These are phyloP conservation scores for Novumbra hubbsi DNA, from an alignment of 2,797 vertebrate species.

Conservation along the genomic window DNA sequence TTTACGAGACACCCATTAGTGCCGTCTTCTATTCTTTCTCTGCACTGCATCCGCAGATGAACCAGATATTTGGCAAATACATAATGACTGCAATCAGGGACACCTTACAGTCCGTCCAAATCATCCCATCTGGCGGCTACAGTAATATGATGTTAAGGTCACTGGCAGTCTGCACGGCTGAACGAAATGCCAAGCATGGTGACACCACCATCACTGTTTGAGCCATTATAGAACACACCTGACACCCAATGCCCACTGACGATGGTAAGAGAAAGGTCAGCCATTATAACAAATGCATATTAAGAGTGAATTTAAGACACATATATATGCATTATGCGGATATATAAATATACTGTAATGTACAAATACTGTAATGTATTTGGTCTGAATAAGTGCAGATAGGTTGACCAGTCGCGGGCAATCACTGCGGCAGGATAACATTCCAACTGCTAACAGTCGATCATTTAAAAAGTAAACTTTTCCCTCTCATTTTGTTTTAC, in stretches of 20 bases:
- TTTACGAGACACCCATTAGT: too few species aligned
- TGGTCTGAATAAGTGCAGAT: neutral
- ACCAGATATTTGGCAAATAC: slow-evolving; percentile 18
- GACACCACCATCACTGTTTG: slow-evolving; percentile 12
- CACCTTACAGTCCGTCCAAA: slow-evolving; percentile 35
- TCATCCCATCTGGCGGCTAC: slow-evolving; percentile 32
- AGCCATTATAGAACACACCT: slow-evolving; percentile 15
- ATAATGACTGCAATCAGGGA: slow-evolving; percentile 51
- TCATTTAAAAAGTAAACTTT: slow-evolving; percentile 54
- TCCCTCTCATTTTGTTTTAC: slow-evolving; percentile 60
- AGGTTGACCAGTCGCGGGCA: slow-evolving; percentile 18
- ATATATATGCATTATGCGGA: neutral
- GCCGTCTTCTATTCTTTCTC: too few species aligned
- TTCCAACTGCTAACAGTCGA: slow-evolving; percentile 39
- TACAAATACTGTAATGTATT: too few species aligned
- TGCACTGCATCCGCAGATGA: slow-evolving; percentile 4
- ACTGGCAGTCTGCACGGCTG: slow-evolving; percentile 24
- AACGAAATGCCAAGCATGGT: slow-evolving; percentile 30
- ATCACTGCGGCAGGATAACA: slow-evolving; percentile 21
- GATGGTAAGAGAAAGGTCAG: slow-evolving; percentile 25
- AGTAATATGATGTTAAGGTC: slow-evolving; percentile 34
- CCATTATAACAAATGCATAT: neutral
- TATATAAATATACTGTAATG: neutral
- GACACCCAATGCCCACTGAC: slow-evolving; percentile 1
- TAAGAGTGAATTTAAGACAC: neutral